phyloP scores from a whole-genome alignment of 1,140 invertebrate genomes.

The Scaptomyza hsui region DNA sequence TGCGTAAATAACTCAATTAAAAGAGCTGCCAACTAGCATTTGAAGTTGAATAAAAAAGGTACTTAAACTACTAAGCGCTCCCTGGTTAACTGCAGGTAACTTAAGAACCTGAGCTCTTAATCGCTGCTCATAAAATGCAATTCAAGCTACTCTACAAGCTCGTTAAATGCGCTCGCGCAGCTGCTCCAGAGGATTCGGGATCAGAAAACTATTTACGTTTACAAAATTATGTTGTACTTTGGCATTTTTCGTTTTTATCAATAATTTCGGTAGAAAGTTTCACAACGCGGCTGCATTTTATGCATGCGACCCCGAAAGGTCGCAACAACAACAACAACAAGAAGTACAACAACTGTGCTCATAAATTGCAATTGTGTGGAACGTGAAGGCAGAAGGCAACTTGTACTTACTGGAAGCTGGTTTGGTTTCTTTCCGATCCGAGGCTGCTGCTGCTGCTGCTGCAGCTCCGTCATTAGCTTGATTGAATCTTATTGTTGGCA shows the following conservation, averaged over 20 bases:
- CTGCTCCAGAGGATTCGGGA: neutral
- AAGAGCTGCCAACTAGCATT: neutral
- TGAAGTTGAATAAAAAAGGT: slow-evolving; percentile 6
- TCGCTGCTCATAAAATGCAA: slow-evolving; percentile 24
- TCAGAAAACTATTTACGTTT: slow-evolving; percentile 35
- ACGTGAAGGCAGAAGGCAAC: slow-evolving; percentile 37
- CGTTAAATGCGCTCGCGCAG: slow-evolving; percentile 6
- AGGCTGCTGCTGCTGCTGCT: slow-evolving; percentile 29
- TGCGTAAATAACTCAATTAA: no score
- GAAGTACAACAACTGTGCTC: slow-evolving; percentile 39
- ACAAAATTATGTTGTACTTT: slow-evolving; percentile 41
- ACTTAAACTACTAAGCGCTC: slow-evolving; percentile 1
- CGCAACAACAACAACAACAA: slow-evolving; percentile 29
- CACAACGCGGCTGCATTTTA: slow-evolving; percentile 58
- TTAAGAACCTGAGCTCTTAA: slow-evolving; percentile 15
- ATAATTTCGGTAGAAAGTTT: slow-evolving; percentile 66
- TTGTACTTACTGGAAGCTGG: slow-evolving; percentile 26
- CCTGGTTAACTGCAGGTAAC: neutral
- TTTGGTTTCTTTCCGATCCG: slow-evolving; percentile 5
- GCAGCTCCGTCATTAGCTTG: slow-evolving; percentile 74
- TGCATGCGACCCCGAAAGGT: slow-evolving; percentile 73
- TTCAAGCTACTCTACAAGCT: slow-evolving; percentile 7
- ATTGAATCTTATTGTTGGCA: slow-evolving; percentile 82
- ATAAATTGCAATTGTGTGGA: slow-evolving; percentile 73
- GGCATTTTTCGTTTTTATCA: slow-evolving; percentile 36